Evolutionary conservation across 2,113 vertebrate species (phyloP), one percentile per base, ranked within the genome.

Genomic region (Terrapene triunguis): DNA sequence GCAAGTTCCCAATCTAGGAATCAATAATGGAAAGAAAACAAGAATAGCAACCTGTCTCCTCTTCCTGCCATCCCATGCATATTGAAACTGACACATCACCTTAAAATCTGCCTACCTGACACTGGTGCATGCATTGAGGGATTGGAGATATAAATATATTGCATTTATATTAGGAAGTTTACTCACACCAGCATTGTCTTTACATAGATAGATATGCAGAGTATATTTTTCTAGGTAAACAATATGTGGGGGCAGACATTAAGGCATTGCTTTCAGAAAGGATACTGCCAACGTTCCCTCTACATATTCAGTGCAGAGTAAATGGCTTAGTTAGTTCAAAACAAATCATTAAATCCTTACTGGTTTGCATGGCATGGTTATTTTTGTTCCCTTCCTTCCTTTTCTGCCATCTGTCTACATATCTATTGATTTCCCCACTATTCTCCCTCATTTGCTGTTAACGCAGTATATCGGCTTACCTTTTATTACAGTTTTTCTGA

Each of bases 331-430:
- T n/a, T 93, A 72, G 83, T 96, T 86, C 89, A 92, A 97, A 97
- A 90, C 82, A 97, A 93, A 93, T 93, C 48, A 88, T 96, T 94
- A 93, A 84, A 90, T 88, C 17, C 78, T 92, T 96, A 76, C 88
- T 95, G 88, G 38, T 91, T 96, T 94, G 80, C 78, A 91, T 95
- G 27, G 5, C 2, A 1, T 74, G 10, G 92, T 95, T 97, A 94
- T 97, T 97, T 97, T 94, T 96, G 55, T 93, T 85, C 59, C 42
- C 69, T 94, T 93, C 50, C 82, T 97, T 90, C 92, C 74, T 87
- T 7, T 79, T 96, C 32, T 89, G 44, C 92, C 50, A 93, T 87
- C 90, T 87, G 89, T 51, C 93, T 82, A 80, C 90, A 92, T 81
- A 76, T 17, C 54, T 88, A 97, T 92, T 89, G 82, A 97, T 93